These are phyloP conservation scores for Odocoileus virginianus DNA, from an alignment of 2,113 vertebrate genomes.

Conservation along the genomic window DNA sequence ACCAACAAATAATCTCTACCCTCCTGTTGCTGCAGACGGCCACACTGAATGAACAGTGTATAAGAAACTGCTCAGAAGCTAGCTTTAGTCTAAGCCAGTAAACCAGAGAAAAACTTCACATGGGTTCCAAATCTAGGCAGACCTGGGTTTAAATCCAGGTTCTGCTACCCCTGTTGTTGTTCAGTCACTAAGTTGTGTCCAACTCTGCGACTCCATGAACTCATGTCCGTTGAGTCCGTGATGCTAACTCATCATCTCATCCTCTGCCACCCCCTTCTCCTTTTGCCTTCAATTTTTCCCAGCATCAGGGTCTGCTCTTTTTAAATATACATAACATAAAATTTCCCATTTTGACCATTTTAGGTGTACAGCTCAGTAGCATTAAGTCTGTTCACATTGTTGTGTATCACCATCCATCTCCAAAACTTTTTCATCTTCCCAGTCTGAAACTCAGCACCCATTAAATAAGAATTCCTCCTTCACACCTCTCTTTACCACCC, in stretches of 20 bases:
- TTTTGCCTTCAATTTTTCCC: not conserved
- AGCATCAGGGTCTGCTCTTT: not conserved
- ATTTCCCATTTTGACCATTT: not conserved
- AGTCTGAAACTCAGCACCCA: not conserved
- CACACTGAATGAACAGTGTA: not conserved
- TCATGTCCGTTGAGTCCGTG: not conserved
- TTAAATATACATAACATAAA: not conserved
- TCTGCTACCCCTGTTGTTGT: not conserved
- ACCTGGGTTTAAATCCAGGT: not conserved
- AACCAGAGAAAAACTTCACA: not conserved
- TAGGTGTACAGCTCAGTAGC: not conserved
- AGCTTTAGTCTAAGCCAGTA: not conserved
- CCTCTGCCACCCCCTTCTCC: not conserved
- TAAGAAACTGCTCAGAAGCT: not conserved
- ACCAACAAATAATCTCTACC: not conserved
- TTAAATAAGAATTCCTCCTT: not conserved
- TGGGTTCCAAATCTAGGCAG: not conserved
- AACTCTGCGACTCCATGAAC: not conserved
- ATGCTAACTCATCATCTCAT: not conserved
- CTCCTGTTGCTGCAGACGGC: not conserved
- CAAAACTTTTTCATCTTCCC: not conserved
- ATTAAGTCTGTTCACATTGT: not conserved
- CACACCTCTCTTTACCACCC: rapidly evolving
- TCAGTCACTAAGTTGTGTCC: not conserved
- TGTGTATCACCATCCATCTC: not conserved